These are phyloP conservation scores for Cheirogaleus major DNA, from an alignment of 2,797 vertebrate species.

Conservation along the genomic window DNA sequence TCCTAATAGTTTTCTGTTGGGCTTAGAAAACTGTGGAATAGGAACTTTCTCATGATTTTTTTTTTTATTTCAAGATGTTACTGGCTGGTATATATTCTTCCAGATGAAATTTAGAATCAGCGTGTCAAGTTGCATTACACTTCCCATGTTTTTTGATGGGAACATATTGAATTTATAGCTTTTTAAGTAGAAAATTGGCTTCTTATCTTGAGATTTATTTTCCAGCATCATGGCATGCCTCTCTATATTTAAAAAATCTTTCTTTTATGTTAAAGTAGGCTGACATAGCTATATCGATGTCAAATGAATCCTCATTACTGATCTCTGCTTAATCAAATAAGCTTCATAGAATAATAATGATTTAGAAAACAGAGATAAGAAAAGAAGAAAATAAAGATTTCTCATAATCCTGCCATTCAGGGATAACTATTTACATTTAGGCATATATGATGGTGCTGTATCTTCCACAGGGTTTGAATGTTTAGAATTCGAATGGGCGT, in stretches of 20 bases:
- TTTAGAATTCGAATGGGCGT: not conserved
- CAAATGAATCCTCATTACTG: not conserved
- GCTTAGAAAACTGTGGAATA: not conserved
- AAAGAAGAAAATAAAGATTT: not conserved
- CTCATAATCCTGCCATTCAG: not conserved
- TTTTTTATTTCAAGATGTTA: not conserved
- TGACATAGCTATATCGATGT: not conserved
- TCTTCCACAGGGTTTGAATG: not conserved
- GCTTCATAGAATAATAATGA: not conserved
- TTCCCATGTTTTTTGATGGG: not conserved
- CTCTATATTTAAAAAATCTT: not conserved
- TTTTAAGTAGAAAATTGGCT: constrained; percentile 6
- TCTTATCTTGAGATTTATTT: constrained; percentile 40
- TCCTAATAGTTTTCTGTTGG: not conserved
- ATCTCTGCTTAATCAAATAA: constrained; percentile 26
- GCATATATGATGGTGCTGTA: too few relatives aligned
- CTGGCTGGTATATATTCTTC: constrained; percentile 9
- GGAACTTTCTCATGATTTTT: not conserved
- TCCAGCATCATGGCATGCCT: not conserved
- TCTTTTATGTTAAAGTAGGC: not conserved
- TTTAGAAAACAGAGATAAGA: not conserved
- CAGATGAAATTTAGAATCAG: constrained; percentile 51
- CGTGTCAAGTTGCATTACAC: constrained; percentile 46
- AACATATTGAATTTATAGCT: constrained; percentile 47
- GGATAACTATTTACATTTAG: not conserved